phyloP scores from a whole-genome alignment of 2,797 vertebrate species.

The Manis crassicaudata region DNA sequence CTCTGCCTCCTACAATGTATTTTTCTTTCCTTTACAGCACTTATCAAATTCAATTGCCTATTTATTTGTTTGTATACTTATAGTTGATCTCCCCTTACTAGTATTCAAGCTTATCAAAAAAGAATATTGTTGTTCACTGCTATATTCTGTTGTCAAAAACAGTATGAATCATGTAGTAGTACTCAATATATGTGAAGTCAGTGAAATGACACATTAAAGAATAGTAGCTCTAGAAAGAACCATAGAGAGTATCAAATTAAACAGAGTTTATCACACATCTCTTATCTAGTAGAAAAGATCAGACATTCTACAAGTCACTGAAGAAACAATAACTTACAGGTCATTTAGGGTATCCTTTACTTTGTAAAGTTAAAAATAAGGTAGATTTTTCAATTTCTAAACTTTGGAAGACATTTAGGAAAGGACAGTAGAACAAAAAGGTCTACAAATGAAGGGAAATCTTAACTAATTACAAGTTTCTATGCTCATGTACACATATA shows the following conservation, averaged over 20 bases:
- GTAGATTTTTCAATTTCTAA: neutral
- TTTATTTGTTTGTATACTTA: neutral
- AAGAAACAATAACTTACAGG: neutral
- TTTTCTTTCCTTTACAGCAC: neutral
- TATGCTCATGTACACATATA: neutral
- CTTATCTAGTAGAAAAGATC: neutral
- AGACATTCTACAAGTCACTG: neutral
- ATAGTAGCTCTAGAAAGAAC: neutral
- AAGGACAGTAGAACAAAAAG: neutral
- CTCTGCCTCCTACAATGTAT: rapidly evolving
- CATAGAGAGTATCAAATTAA: neutral
- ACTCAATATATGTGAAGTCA: neutral
- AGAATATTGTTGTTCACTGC: neutral
- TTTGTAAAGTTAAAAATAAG: conserved; percentile 37
- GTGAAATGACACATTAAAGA: neutral
- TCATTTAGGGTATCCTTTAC: neutral
- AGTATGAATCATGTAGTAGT: neutral
- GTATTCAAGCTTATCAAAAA: neutral
- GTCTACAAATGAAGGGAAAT: neutral
- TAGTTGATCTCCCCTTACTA: neutral
- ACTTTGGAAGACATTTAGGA: neutral
- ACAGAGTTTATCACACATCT: neutral
- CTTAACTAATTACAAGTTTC: neutral
- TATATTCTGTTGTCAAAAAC: neutral
- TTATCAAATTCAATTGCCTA: neutral